Evolutionary conservation across 2,113 vertebrate species (phyloP).

Genomic region (Campylorhamphus procurvoides): DNA sequence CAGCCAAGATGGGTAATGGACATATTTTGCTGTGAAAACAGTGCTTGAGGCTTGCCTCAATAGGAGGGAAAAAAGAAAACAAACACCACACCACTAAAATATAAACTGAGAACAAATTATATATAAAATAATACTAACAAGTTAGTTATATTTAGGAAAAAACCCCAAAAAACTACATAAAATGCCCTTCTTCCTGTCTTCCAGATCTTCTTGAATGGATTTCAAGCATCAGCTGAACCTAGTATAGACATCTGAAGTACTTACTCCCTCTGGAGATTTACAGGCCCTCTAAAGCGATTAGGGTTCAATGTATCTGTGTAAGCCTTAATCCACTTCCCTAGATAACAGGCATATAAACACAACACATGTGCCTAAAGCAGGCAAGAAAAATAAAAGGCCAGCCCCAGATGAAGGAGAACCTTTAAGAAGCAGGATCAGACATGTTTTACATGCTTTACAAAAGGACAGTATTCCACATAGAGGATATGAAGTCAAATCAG

Average conservation of each 20-base stretch:
- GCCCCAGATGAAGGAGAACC: not conserved
- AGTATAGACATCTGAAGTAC: not conserved
- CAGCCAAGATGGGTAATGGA: not conserved
- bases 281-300: not conserved
- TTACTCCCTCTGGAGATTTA: slow-evolving; percentile 9
- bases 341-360: slow-evolving; percentile 16
- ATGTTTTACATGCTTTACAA: not conserved
- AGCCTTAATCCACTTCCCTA: slow-evolving; percentile 9
- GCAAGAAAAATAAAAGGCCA: slow-evolving; percentile 11
- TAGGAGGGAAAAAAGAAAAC: not conserved
- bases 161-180: not conserved
- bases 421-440: not conserved
- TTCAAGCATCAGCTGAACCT: slow-evolving; percentile 10
- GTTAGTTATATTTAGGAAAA: not conserved
- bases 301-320: not conserved
- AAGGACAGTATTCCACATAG: not conserved
- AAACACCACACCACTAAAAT: not conserved
- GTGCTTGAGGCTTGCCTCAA: not conserved
- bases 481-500: not conserved
- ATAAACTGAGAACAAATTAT: not conserved
- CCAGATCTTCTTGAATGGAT: not conserved
- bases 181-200: not conserved
- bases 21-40: not conserved
- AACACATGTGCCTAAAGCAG: not conserved
- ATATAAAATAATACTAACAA: not conserved